phyloP scores from a whole-genome alignment of 2,113 vertebrate species.

The Pipra filicauda region DNA sequence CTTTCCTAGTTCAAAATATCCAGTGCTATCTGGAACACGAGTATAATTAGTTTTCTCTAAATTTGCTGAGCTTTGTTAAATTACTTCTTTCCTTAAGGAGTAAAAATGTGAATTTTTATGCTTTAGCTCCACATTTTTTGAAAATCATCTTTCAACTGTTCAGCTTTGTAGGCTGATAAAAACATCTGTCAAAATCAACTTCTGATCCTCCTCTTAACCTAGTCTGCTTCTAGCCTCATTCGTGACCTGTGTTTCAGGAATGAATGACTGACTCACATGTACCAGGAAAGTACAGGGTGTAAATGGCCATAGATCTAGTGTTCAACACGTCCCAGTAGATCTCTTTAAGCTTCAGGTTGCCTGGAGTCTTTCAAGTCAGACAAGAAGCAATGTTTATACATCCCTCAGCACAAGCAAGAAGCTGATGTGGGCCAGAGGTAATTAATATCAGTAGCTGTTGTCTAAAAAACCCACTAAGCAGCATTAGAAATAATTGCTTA shows the following conservation, averaged over 20 bases:
- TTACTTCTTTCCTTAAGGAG: neutral
- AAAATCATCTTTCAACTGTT: neutral
- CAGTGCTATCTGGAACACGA: neutral
- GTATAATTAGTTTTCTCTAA: neutral
- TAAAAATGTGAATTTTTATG: neutral
- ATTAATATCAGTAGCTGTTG: neutral
- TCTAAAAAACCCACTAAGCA: neutral
- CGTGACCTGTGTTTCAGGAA: neutral
- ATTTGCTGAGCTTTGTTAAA: constrained; percentile 5
- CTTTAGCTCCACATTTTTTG: neutral
- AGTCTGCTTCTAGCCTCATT: neutral
- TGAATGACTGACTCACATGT: neutral
- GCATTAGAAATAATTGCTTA: neutral
- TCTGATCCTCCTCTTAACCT: neutral
- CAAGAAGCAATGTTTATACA: neutral
- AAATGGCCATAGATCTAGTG: neutral
- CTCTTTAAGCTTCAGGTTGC: neutral
- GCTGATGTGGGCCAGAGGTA: neutral
- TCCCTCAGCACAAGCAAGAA: neutral
- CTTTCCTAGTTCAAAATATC: constrained; percentile 11
- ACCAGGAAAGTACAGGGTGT: neutral
- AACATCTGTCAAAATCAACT: neutral
- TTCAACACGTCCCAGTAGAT: neutral
- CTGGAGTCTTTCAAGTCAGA: constrained; percentile 3
- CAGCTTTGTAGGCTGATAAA: neutral